Evolutionary conservation across 2,888 invertebrate species (phyloP).

Genomic region (Drosophila kokeensis): DNA sequence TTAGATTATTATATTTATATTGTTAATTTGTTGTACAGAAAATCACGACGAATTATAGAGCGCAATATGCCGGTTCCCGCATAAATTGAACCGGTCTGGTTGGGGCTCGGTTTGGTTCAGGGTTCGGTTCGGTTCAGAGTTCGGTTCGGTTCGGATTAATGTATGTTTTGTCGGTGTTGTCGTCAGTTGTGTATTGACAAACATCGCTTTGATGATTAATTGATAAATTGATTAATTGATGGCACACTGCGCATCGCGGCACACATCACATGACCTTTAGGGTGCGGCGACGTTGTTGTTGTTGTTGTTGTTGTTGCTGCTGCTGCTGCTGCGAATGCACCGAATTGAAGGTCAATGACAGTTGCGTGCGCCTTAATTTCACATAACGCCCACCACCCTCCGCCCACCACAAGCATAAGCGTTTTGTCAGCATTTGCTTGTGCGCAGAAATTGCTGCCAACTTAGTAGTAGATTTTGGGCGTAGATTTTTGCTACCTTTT

Average conservation of each 20-base stretch:
- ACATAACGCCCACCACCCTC: conserved; percentile 15
- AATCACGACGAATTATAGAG: neutral
- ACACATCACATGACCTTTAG: conserved; percentile 72
- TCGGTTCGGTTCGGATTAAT: neutral
- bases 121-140: neutral
- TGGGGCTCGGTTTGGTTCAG: neutral
- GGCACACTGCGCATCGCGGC: conserved; percentile 61
- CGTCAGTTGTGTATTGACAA: conserved; percentile 15
- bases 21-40: neutral
- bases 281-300: conserved; percentile 65
- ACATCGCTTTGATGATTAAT: conserved; percentile 35
- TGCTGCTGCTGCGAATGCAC: conserved; percentile 49
- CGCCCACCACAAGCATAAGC: conserved; percentile 8
- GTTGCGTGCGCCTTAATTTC: conserved; percentile 71
- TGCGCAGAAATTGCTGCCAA: conserved; percentile 72
- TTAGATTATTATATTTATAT: neutral
- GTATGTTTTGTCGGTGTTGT: neutral
- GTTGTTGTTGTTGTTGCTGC: conserved; percentile 11
- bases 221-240: conserved; percentile 64
- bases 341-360: conserved; percentile 76
- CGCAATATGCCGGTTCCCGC: neutral
- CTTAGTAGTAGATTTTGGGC: conserved; percentile 66
- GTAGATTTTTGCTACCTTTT: conserved; percentile 51
- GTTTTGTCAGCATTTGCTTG: conserved; percentile 64
- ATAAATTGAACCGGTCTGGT: neutral